A percentile compares a stretch with the other conserved stretches of the same genome.
phyloP scores from a whole-genome alignment of 2,888 invertebrate genomes.

The Macropis europaea region DNA sequence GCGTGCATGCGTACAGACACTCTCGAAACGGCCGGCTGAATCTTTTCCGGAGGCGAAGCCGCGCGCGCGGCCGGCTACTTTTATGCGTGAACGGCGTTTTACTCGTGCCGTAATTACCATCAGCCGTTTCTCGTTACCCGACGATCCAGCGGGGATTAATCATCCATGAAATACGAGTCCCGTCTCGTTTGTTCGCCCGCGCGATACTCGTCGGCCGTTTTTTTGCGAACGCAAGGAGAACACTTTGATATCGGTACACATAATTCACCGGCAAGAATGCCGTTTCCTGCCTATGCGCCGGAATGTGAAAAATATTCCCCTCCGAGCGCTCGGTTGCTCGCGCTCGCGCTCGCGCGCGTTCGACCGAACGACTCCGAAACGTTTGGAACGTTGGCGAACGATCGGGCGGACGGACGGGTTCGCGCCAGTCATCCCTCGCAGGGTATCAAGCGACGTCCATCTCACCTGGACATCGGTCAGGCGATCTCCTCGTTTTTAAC shows the following conservation, averaged over 20 bases:
- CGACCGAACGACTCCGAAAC: no score
- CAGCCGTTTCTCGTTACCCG: constrained; percentile 61
- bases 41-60: constrained; percentile 53
- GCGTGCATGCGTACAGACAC: constrained; percentile 34
- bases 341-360: no score
- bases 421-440: no score
- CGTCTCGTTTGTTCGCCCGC: neutral
- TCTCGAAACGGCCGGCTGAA: constrained; percentile 46
- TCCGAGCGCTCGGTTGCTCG: no score
- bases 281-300: no score
- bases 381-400: no score
- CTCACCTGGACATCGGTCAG: no score
- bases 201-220: neutral
- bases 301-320: no score
- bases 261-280: no score
- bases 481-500: no score
- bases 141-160: constrained; percentile 61
- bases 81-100: constrained; percentile 56
- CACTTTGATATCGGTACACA: neutral
- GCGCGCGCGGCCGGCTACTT: constrained; percentile 31
- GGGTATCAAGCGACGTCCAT: no score
- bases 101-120: constrained; percentile 52
- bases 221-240: constrained; percentile 2
- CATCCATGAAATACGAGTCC: constrained; percentile 63
- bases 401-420: no score